Evolutionary conservation across 2,113 vertebrate species (phyloP).

Genomic region (pig (Sus scrofa)): DNA sequence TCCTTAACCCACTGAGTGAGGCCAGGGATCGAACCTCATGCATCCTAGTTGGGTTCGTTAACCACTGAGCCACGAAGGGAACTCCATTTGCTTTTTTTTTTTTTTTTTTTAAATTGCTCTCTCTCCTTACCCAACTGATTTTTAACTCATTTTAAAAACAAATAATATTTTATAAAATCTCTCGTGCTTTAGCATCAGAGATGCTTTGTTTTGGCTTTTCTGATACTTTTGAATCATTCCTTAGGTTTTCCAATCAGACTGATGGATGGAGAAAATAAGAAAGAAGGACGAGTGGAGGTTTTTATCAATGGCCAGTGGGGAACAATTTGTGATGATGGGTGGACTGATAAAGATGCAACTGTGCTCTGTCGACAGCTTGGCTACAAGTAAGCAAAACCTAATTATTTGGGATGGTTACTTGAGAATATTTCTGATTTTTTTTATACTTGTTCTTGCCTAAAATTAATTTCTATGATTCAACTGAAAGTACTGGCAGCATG

Average conservation of each 20-base stretch:
- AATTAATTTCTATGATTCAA: neutral
- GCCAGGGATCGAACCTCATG: too few relatives aligned
- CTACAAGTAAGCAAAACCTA: slow-evolving; percentile 91
- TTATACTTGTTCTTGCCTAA: slow-evolving; percentile 31
- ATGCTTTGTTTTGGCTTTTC: slow-evolving; percentile 64
- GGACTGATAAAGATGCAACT: slow-evolving; percentile 95
- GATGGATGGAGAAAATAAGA: slow-evolving; percentile 95
- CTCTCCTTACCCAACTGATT: neutral
- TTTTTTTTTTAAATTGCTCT: too few relatives aligned
- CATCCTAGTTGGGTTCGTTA: too few relatives aligned
- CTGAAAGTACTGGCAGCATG: neutral
- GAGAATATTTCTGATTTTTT: slow-evolving; percentile 4
- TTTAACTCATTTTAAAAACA: neutral
- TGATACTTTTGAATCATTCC: slow-evolving; percentile 66
- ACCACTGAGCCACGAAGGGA: too few relatives aligned
- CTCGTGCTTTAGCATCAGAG: neutral
- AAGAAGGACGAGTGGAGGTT: slow-evolving; percentile 97
- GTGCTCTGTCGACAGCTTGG: slow-evolving; percentile 97
- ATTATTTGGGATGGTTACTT: neutral
- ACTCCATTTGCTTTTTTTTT: too few relatives aligned
- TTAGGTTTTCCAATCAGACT: slow-evolving; percentile 94
- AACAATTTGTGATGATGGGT: slow-evolving; percentile 98
- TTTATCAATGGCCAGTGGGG: slow-evolving; percentile 96
- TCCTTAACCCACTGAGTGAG: too few relatives aligned
- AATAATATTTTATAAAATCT: neutral